A percentile compares a stretch with the other conserved stretches of the same genome.
phyloP scores from a whole-genome alignment of 2,113 vertebrate genomes.

The Sigmodon hispidus region DNA sequence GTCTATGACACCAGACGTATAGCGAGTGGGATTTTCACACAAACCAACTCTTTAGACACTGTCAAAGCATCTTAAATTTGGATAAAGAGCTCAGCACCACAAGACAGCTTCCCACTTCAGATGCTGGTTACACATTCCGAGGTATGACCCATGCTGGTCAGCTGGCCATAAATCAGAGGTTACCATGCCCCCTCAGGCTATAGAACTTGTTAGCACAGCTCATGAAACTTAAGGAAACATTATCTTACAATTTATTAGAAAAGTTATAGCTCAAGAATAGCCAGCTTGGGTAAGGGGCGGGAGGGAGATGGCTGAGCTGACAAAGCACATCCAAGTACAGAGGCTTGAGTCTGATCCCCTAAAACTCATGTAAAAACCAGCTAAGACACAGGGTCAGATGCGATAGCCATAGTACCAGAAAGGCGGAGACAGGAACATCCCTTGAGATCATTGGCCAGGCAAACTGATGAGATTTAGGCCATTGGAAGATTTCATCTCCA shows the following conservation, averaged over 20 bases:
- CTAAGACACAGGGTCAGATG: neutral
- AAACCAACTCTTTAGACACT: neutral
- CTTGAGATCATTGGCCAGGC: neutral
- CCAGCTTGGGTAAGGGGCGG: neutral
- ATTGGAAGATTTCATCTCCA: neutral
- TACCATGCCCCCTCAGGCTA: neutral
- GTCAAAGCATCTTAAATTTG: neutral
- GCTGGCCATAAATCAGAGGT: neutral
- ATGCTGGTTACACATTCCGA: neutral
- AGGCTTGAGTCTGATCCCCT: neutral
- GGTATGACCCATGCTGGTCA: neutral
- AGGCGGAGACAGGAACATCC: neutral
- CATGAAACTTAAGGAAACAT: neutral
- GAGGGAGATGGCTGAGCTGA: neutral
- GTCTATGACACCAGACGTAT: too few species aligned
- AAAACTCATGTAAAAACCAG: neutral
- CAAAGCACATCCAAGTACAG: neutral
- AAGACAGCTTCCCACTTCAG: neutral
- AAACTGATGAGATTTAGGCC: neutral
- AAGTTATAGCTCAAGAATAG: neutral
- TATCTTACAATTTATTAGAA: neutral
- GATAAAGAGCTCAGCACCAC: neutral
- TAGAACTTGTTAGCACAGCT: neutral
- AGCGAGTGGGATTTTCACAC: neutral
- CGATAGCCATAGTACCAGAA: neutral